A percentile compares a stretch with the other conserved stretches of the same genome.
Conservation (phyloP, 2,797 vertebrate genomes). For the Pipistrellus kuhlii region DNA sequence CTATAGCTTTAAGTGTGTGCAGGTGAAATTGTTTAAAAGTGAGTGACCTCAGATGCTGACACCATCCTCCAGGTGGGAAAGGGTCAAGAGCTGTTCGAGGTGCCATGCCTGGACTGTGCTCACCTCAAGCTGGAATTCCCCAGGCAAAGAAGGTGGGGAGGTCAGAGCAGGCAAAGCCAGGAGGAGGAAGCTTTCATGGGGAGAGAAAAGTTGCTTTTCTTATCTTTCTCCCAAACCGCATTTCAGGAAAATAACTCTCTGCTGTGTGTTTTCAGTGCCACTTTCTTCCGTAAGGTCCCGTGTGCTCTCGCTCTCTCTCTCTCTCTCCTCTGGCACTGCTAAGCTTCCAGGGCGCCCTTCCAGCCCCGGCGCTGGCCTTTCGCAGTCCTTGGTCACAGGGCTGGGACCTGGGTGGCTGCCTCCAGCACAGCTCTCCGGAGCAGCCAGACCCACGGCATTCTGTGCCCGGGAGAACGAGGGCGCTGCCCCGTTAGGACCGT, state of each 20-base stretch:
- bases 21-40: conserved; percentile 69
- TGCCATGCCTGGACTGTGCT: not conserved
- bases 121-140: not conserved
- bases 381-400: not conserved
- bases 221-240: conserved; percentile 67
- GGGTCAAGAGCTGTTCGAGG: not conserved
- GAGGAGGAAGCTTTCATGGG: conserved; percentile 43
- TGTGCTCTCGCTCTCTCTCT: not conserved
- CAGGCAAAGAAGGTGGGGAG: not conserved
- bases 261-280: conserved; percentile 52
- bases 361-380: not conserved
- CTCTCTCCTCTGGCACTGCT: not conserved
- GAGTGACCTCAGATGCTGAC: conserved; percentile 64
- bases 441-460: not conserved
- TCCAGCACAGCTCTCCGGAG: not conserved
- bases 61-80: conserved; percentile 2
- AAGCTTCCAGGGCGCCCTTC: not conserved
- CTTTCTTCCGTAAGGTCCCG: conserved; percentile 19
- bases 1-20: conserved; percentile 72
- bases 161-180: conserved; percentile 70
- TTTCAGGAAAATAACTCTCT: conserved; percentile 61
- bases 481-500: not conserved
- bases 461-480: not conserved
- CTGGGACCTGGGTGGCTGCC: not conserved
- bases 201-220: conserved; percentile 44